Evolutionary conservation across 92 coral and sea anemone species (phyloP), one percentile per base, ranked within the genome.

Genomic region (Phenganax marumi): DNA sequence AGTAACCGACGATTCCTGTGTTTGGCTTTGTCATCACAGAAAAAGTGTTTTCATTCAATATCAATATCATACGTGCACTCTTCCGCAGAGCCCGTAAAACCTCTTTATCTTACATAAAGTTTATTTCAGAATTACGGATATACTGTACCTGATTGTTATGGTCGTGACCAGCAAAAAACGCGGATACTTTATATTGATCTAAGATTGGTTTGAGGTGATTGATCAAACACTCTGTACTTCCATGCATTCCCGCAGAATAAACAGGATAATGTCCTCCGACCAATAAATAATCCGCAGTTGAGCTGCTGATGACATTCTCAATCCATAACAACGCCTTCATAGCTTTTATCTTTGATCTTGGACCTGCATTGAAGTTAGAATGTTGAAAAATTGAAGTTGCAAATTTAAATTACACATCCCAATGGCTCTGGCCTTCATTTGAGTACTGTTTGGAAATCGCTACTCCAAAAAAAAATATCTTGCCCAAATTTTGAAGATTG

Each of bases 201-300:
- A 91, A 55, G 33, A 93, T 69, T 22, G 97, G 97, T 77, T 87
- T 90, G 17, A 93, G 86, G 58, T 87, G 61, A 10, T 93, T 55
- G 8, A 93, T 97, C 21, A 93, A 84, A 60, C 97, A 91, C 23
- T 55, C 11, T 0, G 97, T 93, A 24, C 91, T 93, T 10, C 97
- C 97, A 79, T 93, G 97, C 76, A 91, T 97, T n/a, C 97, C 97
- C 54, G 92, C 86, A 62, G 97, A 93, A 93, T 93, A 93, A 54
- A 93, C 97, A 48, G 97, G 97, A 24, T 52, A 93, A 81, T 93
- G 97, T 13, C 97, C 97, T 33, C 97, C 97, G 2, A 93, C 97
- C 4, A 93, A 57, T 81, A 93, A 77, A 74, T 90, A 93, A 50
- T 86, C 88, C 3, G 97, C 97, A 65, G 80, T 83, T 8, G 97